These are phyloP conservation scores for Chunga burmeisteri DNA, from an alignment of 2,113 vertebrate species.

Conservation along the genomic window DNA sequence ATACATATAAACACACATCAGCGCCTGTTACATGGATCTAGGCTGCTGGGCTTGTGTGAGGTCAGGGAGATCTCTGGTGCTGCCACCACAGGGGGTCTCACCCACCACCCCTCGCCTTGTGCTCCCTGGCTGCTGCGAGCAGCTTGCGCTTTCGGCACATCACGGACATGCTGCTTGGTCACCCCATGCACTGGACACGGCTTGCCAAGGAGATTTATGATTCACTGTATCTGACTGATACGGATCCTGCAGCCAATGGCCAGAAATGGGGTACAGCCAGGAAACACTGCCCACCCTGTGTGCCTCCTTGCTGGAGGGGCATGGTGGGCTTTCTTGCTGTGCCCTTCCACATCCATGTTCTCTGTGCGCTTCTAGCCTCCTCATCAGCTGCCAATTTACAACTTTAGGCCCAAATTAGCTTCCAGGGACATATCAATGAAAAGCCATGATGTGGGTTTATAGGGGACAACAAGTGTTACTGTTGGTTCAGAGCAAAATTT, in stretches of 20 bases:
- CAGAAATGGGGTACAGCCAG: not conserved
- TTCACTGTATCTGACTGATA: not conserved
- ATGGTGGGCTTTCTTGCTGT: not conserved
- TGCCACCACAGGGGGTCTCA: not conserved
- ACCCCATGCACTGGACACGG: rapidly evolving
- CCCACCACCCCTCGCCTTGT: rapidly evolving
- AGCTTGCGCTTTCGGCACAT: rapidly evolving
- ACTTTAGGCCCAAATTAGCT: not conserved
- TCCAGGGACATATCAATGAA: not conserved
- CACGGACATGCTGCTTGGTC: rapidly evolving
- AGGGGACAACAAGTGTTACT: not conserved
- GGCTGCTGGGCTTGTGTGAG: not conserved
- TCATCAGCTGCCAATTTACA: not conserved
- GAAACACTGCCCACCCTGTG: rapidly evolving
- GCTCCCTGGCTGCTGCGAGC: rapidly evolving
- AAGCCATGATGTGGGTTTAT: not conserved
- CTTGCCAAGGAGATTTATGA: not conserved
- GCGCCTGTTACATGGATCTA: rapidly evolving
- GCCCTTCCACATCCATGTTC: not conserved
- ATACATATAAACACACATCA: rapidly evolving
- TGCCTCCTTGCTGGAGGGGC: not conserved
- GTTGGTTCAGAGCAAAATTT: not conserved
- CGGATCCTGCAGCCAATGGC: not conserved
- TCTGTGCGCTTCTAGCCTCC: not conserved
- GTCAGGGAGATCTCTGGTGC: not conserved